Evolutionary conservation across 2,888 invertebrate species (phyloP).

Genomic region (Zele albiditarsus): DNA sequence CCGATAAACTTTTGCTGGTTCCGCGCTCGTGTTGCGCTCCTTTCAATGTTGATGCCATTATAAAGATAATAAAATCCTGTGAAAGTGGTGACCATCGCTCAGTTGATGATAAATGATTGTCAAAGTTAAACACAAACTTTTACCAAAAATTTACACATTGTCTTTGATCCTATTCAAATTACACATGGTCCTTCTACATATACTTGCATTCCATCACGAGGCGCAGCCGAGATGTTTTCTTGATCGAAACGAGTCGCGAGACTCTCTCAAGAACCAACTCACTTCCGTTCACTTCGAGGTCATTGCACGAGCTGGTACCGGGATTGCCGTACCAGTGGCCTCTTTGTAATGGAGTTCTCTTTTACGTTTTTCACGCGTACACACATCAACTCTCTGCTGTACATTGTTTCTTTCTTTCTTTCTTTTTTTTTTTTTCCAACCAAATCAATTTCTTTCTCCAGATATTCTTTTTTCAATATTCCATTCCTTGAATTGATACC

Average conservation of each 20-base stretch:
- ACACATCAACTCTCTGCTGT: constrained; percentile 14
- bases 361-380: constrained; percentile 36
- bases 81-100: constrained; percentile 43
- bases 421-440: constrained; percentile 22
- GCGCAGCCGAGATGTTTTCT: constrained; percentile 37
- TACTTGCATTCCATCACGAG: constrained; percentile 27
- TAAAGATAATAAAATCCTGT: constrained; percentile 18
- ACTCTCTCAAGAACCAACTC: constrained; percentile 41
- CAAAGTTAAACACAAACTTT: constrained; percentile 3
- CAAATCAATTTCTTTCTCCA: background rate
- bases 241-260: constrained; percentile 30
- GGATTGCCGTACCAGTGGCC: constrained; percentile 47
- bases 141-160: background rate
- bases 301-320: constrained; percentile 53
- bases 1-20: constrained; percentile 55
- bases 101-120: background rate
- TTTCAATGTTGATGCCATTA: constrained; percentile 40
- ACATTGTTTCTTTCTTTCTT: constrained; percentile 21
- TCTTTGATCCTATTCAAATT: background rate
- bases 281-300: constrained; percentile 55
- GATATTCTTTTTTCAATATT: constrained; percentile 18
- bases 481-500: background rate
- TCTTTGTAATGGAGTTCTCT: constrained; percentile 41
- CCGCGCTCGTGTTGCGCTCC: constrained; percentile 50
- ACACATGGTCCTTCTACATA: background rate